Evolutionary conservation across 2,888 invertebrate genomes (phyloP), one percentile per base, ranked within the genome.

Genomic region (Luperina nickerlii): DNA sequence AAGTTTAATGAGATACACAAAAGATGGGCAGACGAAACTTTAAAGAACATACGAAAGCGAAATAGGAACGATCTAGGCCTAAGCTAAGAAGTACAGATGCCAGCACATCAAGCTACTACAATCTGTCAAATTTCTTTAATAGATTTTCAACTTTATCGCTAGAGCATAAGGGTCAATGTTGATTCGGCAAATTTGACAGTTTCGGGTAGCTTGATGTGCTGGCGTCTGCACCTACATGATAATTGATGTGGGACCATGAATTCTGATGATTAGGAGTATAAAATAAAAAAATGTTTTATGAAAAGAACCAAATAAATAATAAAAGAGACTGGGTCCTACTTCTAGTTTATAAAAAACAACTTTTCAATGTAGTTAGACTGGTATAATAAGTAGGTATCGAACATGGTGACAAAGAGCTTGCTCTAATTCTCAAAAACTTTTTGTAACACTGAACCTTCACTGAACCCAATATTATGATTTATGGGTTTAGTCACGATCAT

Each of bases 371-470:
- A 15, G n/a, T 66, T 66, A 5, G n/a, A 57, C 57, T 45, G 5
- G 27, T 66, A 18, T 18, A 45, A 18, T 27, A 32, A 24, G 54
- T 32, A 48, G 13, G 48, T 4, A 65, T 54, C 32, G 32, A 77
- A 32, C 20, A 18, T 62, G 27, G 18, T 27, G 38, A 66, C 42
- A 60, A 69, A 72, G 54, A 67, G n/a, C 66, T 73, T 54, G 68
- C 27, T 62, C 51, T 71, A 69, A 62, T 73, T 72, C 57, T 72
- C 60, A 57, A 51, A 60, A 38, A n/a, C 13, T 79, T 72, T 75
- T 78, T n/a, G 65, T 79, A 66, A 75, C 60, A 75, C 2, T 62
- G 32, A 60, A 72, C 27, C 20, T 42, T 72, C 60, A 75, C 2
- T 62, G 32, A 60, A 72, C 27, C 20, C 51, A 51, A 27, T 66